Evolutionary conservation across 1,140 invertebrate genomes (phyloP).

Genomic region (Coptotermes formosanus): DNA sequence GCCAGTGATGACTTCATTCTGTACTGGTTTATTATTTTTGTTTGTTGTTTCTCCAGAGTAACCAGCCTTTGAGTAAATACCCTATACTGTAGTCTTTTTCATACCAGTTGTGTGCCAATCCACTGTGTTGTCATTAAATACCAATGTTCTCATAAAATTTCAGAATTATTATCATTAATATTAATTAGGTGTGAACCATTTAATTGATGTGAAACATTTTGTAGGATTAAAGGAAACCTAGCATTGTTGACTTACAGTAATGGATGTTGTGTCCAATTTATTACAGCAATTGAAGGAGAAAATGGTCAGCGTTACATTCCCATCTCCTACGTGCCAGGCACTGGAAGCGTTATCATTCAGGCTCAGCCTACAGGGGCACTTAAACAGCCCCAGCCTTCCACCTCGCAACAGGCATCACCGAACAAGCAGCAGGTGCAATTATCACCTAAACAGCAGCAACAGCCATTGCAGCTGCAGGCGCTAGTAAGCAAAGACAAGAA

Average conservation of each 20-base stretch:
- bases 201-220: too few species aligned
- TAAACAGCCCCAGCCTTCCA: slow-evolving; percentile 20
- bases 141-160: too few species aligned
- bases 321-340: slow-evolving; percentile 34
- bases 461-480: slow-evolving; percentile 19
- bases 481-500: slow-evolving; percentile 43
- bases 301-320: slow-evolving; percentile 38
- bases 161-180: too few species aligned
- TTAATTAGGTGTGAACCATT: neutral
- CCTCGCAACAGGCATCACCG: slow-evolving; percentile 18
- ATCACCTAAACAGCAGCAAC: neutral
- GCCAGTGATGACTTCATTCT: neutral
- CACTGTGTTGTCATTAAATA: too few species aligned
- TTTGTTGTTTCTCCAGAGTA: neutral
- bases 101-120: too few species aligned
- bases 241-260: too few species aligned
- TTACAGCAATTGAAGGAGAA: slow-evolving; percentile 37
- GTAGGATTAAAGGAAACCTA: too few species aligned
- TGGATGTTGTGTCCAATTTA: neutral
- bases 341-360: slow-evolving; percentile 36
- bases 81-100: too few species aligned
- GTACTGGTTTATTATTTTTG: neutral
- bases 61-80: too few species aligned
- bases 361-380: slow-evolving; percentile 25
- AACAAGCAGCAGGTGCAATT: slow-evolving; percentile 1